Conservation (phyloP, 2,113 vertebrate species). For the Catharus fuscescens region DNA sequence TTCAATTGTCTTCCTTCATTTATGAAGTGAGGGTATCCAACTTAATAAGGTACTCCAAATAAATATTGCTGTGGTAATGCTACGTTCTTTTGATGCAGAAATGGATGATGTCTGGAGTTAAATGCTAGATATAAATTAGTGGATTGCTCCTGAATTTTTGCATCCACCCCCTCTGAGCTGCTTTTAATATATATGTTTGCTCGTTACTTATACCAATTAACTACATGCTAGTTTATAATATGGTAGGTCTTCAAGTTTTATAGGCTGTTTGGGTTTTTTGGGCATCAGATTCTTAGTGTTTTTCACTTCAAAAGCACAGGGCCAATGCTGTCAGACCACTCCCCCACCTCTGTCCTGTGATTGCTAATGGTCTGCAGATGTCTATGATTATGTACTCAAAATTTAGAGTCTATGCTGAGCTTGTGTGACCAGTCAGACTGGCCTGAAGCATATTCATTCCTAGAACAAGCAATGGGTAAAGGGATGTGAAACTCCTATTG, state of each 20-base stretch:
- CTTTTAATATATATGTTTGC: not conserved
- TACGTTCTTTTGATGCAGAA: not conserved
- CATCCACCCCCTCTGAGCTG: not conserved
- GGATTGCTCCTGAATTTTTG: not conserved
- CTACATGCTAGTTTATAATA: not conserved
- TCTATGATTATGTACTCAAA: not conserved
- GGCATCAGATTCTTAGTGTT: not conserved
- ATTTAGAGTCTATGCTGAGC: not conserved
- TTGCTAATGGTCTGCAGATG: not conserved
- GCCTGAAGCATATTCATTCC: not conserved
- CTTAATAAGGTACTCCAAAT: not conserved
- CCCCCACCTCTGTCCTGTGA: rapidly evolving
- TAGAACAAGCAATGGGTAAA: not conserved
- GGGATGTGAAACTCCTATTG: not conserved
- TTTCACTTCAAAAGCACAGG: not conserved
- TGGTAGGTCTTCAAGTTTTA: not conserved
- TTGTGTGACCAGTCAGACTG: not conserved
- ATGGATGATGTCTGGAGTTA: not conserved
- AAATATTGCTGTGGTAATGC: not conserved
- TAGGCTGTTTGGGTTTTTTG: rapidly evolving
- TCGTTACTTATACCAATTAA: not conserved
- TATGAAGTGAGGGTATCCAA: not conserved
- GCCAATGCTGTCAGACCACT: not conserved
- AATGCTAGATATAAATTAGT: not conserved
- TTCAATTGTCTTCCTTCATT: not conserved